Evolutionary conservation across 2,113 vertebrate genomes (phyloP).

Genomic region (Carlito syrichta): DNA sequence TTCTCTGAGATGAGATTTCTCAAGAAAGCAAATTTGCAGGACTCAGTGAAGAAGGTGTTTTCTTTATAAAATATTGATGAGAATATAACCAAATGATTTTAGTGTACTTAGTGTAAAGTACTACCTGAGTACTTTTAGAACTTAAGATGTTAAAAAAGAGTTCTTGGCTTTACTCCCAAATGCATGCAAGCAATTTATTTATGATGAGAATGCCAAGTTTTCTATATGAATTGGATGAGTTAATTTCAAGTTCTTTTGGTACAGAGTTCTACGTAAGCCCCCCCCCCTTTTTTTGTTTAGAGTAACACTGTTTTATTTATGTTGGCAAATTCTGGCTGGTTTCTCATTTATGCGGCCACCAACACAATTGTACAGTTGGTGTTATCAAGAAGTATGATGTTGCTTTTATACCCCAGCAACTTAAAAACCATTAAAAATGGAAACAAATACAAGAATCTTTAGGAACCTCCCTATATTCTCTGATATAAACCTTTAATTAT

Average conservation of each 20-base stretch:
- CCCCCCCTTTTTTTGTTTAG: not conserved
- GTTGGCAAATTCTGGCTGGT: not conserved
- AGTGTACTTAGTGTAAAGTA: not conserved
- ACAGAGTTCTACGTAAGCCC: constrained; percentile 5
- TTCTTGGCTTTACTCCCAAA: constrained; percentile 17
- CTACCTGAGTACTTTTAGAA: constrained; percentile 33
- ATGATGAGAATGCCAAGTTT: constrained; percentile 12
- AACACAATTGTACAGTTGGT: not conserved
- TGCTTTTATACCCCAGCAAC: not conserved
- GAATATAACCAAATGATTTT: constrained; percentile 2
- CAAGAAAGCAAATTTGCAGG: not conserved
- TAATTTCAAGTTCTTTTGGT: constrained; percentile 37
- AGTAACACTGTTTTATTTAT: constrained; percentile 11
- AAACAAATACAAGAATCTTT: not conserved
- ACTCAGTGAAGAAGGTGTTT: constrained; percentile 18
- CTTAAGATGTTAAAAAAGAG: not conserved
- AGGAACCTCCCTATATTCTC: not conserved
- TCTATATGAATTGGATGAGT: constrained; percentile 24
- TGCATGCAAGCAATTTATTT: constrained; percentile 25
- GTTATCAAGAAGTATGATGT: not conserved
- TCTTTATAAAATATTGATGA: constrained; percentile 7
- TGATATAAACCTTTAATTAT: not conserved
- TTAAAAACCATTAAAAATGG: not conserved
- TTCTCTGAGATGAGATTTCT: not conserved
- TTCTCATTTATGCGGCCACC: not conserved